Evolutionary conservation across 1,140 invertebrate genomes (phyloP).

Genomic region (Lerema accius): DNA sequence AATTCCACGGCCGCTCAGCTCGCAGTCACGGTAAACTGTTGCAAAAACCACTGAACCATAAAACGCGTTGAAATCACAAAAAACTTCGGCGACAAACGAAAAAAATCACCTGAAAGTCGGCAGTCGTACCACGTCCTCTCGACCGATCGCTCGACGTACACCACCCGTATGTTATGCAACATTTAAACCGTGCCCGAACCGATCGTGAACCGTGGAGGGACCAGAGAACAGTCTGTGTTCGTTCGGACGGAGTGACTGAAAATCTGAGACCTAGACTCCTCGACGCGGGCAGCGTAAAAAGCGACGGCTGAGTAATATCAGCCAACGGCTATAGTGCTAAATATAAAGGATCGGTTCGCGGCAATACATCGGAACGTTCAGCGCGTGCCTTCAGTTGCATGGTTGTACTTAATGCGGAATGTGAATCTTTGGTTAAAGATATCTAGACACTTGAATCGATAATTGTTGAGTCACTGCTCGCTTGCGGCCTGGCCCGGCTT

Average conservation of each 20-base stretch:
- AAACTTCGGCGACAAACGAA: conserved; percentile 25
- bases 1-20: neutral
- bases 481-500: neutral
- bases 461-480: neutral
- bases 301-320: conserved; percentile 42
- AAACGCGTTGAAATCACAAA: neutral
- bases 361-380: neutral
- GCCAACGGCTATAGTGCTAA: conserved; percentile 27
- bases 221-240: conserved; percentile 34
- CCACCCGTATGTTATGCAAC: conserved; percentile 45
- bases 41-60: conserved; percentile 11
- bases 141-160: conserved; percentile 46
- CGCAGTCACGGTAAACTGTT: neutral
- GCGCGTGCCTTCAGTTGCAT: neutral
- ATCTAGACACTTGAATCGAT: conserved; percentile 3
- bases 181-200: conserved; percentile 28
- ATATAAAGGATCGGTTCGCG: conserved; percentile 21
- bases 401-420: neutral
- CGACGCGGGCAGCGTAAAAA: conserved; percentile 44
- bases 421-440: neutral
- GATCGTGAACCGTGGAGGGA: neutral
- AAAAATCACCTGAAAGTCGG: conserved; percentile 46
- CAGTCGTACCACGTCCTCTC: conserved; percentile 48
- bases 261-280: conserved; percentile 33
- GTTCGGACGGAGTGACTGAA: conserved; percentile 42